Evolutionary conservation across 2,113 vertebrate species (phyloP), one percentile per base, ranked within the genome.

Genomic region (Lates calcarifer): DNA sequence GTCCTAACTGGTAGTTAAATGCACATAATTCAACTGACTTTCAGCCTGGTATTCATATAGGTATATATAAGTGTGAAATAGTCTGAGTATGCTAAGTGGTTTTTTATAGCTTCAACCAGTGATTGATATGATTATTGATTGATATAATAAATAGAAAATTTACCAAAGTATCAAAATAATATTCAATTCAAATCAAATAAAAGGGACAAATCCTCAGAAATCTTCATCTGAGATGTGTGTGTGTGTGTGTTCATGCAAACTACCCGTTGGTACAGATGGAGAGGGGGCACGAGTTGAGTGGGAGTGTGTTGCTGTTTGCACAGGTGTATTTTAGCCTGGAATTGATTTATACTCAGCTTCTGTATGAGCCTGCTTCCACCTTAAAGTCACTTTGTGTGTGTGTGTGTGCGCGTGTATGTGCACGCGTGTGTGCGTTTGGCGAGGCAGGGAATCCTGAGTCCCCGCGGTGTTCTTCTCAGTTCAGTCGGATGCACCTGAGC

Each of bases 401-500:
- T 24, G 65, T 53, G 65, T 75, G 72, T 63, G 49, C n/a, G 41
- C 60, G 55, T 61, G 58, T 4, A 22, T 43, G 37, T 55, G 28
- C 29, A 45, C 53, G 24, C 43, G 37, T 29, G 26, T 22, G 71
- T 51, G 64, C 69, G 65, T 62, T 39, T 71, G 77, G 55, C 47
- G 0, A 60, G 76, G 74, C 51, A 80, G 85, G 89, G 88, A 90
- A 89, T 87, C 82, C 87, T 47, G 1, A 47, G 41, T 86, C 86
- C 77, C 82, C 62, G 84, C 5, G 0, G 85, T 87, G 62, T 75
- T 88, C 64, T 82, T 64, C 28, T 63, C 72, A 85, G 66, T 85
- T 92, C 83, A 83, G 31, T 79, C 43, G 60, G 81, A 90, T 77
- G 88, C 92, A 92, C 91, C 91, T 93, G 91, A 93, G 91, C 86